These are phyloP conservation scores for Isaurus tuberculatus DNA, from an alignment of 92 coral and sea anemone species.

Conservation along the genomic window DNA sequence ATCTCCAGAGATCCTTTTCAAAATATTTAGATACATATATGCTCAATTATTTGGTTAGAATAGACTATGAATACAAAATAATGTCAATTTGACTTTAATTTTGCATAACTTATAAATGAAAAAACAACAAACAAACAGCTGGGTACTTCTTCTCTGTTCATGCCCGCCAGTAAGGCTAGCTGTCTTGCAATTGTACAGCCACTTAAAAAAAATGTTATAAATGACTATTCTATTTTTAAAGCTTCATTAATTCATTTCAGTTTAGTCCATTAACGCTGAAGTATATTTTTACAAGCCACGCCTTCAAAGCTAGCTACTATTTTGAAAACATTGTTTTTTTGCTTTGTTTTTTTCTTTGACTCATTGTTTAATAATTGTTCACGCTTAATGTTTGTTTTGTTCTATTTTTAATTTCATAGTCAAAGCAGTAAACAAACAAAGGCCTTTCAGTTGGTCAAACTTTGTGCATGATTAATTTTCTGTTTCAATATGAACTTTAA, in stretches of 20 bases:
- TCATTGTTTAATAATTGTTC: not conserved
- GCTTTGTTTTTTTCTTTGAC: not conserved
- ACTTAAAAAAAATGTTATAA: too few species aligned
- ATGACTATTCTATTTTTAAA: too few species aligned
- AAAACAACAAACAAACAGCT: not conserved
- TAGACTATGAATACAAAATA: not conserved
- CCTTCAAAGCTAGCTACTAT: not conserved
- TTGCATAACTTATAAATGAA: not conserved
- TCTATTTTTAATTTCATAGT: not conserved
- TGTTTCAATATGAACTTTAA: not conserved
- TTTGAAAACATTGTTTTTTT: not conserved
- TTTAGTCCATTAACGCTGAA: not conserved
- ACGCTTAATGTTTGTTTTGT: not conserved
- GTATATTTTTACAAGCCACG: not conserved
- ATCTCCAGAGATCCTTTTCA: constrained; percentile 5
- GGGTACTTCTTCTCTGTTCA: too few species aligned
- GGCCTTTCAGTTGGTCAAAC: not conserved
- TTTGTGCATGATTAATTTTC: not conserved
- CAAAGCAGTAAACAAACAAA: constrained; percentile 16
- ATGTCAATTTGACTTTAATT: not conserved
- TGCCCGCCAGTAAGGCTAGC: too few species aligned
- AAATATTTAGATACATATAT: not conserved
- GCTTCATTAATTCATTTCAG: not conserved
- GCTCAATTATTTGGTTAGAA: not conserved
- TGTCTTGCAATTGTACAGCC: too few species aligned